Percentiles rank a stretch among this genome's conserved stretches.
Conservation (phyloP, 1,140 invertebrate species). For the Drosophila sp. region DNA sequence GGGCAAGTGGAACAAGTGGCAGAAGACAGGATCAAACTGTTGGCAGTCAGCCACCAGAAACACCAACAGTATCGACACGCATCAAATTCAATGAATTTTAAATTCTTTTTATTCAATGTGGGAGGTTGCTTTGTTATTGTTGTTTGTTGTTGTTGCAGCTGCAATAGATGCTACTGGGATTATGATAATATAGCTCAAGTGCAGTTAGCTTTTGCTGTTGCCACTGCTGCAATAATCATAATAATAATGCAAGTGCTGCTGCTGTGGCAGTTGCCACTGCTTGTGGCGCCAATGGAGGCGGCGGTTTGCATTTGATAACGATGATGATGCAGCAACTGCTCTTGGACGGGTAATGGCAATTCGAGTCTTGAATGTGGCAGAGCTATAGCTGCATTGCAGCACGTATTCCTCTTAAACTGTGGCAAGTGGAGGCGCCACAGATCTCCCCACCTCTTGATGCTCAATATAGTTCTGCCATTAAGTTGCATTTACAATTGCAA, state of each 20-base stretch:
- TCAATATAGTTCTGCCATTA: conserved; percentile 40
- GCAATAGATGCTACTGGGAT: conserved; percentile 64
- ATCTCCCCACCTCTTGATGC: background rate
- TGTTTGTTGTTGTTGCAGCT: conserved; percentile 38
- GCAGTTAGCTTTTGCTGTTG: conserved; percentile 69
- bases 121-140: conserved; percentile 11
- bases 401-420: conserved; percentile 11
- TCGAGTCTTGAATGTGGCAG: conserved; percentile 25
- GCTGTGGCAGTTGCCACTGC: background rate
- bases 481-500: conserved; percentile 17
- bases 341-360: conserved; percentile 57
- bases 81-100: conserved; percentile 77
- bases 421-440: background rate
- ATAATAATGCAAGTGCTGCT: conserved; percentile 65
- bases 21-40: conserved; percentile 21
- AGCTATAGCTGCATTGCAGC: conserved; percentile 51
- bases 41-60: conserved; percentile 44
- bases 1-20: background rate
- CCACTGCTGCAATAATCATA: conserved; percentile 64
- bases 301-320: conserved; percentile 47
- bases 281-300: conserved; percentile 17
- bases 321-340: conserved; percentile 48
- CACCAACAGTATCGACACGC: conserved; percentile 22
- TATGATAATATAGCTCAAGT: conserved; percentile 78
- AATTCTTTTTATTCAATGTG: conserved; percentile 47